Evolutionary conservation across 2,797 vertebrate genomes (phyloP).

Genomic region (Hydrocynus forskahlii): DNA sequence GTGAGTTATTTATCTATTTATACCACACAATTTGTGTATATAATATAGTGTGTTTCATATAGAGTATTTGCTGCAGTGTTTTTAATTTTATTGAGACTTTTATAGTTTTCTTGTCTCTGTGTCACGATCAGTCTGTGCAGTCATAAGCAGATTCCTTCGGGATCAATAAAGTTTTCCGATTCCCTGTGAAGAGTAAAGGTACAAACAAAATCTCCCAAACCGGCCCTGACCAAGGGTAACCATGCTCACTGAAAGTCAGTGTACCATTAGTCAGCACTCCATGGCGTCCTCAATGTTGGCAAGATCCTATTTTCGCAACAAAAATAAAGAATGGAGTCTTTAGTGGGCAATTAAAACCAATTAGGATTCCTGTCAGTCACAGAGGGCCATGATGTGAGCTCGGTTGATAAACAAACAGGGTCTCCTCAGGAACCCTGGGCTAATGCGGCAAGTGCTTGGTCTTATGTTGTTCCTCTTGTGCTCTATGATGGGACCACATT

Average conservation of each 20-base stretch:
- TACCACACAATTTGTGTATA: no score
- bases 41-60: no score
- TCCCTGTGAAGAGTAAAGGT: not conserved
- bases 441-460: not conserved
- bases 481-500: not conserved
- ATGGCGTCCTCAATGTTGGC: not conserved
- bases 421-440: not conserved
- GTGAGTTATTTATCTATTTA: no score
- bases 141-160: no score
- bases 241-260: not conserved
- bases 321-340: not conserved
- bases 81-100: no score
- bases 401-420: slow-evolving; percentile 20
- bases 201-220: not conserved
- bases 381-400: slow-evolving; percentile 33
- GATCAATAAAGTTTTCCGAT: no score
- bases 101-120: no score
- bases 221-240: no score
- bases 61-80: no score
- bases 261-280: not conserved
- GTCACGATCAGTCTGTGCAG: no score
- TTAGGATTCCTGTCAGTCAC: not conserved
- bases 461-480: not conserved
- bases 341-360: slow-evolving; percentile 6
- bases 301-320: slow-evolving; percentile 3